Evolutionary conservation across 2,797 vertebrate genomes (phyloP).

Genomic region (Aphelocoma californica): DNA sequence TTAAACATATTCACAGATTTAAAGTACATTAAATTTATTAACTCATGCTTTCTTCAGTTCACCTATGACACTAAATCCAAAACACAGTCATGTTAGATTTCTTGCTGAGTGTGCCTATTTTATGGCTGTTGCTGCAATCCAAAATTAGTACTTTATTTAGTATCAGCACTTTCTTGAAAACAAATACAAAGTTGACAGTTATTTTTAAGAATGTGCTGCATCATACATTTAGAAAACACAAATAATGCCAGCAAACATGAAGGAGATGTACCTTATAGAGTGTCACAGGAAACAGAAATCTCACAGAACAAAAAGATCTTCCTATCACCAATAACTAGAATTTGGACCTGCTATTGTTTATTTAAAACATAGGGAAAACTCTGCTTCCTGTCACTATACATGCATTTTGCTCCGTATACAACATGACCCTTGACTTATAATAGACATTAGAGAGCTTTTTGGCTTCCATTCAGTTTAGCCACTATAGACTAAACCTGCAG

Average conservation of each 20-base stretch:
- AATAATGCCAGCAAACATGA: background rate
- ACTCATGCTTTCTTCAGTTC: background rate
- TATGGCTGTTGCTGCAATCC: background rate
- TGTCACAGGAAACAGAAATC: slow-evolving; percentile 55
- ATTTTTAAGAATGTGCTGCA: slow-evolving; percentile 52
- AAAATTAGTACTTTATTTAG: slow-evolving; percentile 28
- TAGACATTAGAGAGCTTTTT: background rate
- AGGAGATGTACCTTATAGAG: slow-evolving; percentile 16
- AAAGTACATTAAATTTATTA: background rate
- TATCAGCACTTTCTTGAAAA: slow-evolving; percentile 53
- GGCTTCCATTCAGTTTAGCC: background rate
- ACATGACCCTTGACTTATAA: slow-evolving; percentile 19
- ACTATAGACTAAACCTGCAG: background rate
- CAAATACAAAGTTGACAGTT: slow-evolving; percentile 26
- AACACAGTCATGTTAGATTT: background rate
- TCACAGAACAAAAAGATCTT: slow-evolving; percentile 30
- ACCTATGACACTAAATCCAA: slow-evolving; percentile 27
- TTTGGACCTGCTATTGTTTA: slow-evolving; percentile 18
- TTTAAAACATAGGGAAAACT: background rate
- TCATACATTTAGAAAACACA: slow-evolving; percentile 38
- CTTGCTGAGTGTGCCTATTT: background rate
- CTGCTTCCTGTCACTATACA: slow-evolving; percentile 43
- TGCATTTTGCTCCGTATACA: slow-evolving; percentile 28
- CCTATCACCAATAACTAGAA: slow-evolving; percentile 11
- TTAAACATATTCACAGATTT: background rate